Percentiles rank a stretch among this genome's conserved stretches.
phyloP scores from a whole-genome alignment of 2,797 vertebrate species.

The Echeneis naucrates region DNA sequence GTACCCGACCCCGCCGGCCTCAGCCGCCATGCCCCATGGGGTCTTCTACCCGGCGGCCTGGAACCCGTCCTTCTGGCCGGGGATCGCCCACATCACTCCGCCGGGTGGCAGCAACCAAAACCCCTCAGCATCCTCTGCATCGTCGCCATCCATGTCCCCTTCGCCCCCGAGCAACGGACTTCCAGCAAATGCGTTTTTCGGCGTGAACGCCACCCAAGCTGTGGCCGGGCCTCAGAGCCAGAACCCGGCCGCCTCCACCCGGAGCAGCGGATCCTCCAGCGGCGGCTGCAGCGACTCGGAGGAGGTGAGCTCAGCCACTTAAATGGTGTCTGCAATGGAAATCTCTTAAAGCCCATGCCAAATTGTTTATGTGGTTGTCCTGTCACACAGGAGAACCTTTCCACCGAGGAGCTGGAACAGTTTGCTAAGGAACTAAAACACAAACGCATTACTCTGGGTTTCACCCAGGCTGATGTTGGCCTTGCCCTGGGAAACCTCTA shows the following conservation, averaged over 20 bases:
- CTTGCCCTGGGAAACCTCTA: slow-evolving; percentile 86
- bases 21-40: slow-evolving; percentile 73
- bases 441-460: slow-evolving; percentile 87
- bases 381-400: slow-evolving; percentile 77
- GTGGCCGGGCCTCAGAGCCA: slow-evolving; percentile 61
- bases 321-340: neutral
- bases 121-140: slow-evolving; percentile 74
- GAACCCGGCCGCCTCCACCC: slow-evolving; percentile 65
- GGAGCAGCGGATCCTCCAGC: slow-evolving; percentile 88
- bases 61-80: slow-evolving; percentile 86
- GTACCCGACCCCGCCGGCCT: slow-evolving; percentile 57
- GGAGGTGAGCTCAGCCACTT: slow-evolving; percentile 73
- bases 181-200: slow-evolving; percentile 67
- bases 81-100: slow-evolving; percentile 77
- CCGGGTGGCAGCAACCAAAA: slow-evolving; percentile 54
- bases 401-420: slow-evolving; percentile 86
- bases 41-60: slow-evolving; percentile 84
- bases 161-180: slow-evolving; percentile 71
- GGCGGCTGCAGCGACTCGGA: slow-evolving; percentile 87
- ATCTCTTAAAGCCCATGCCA: neutral
- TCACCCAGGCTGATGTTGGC: slow-evolving; percentile 88
- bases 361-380: neutral
- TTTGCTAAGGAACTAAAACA: slow-evolving; percentile 88
- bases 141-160: slow-evolving; percentile 79
- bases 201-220: slow-evolving; percentile 57